Base-by-base conservation (phyloP, 1,140 invertebrate species). In the Apis dorsata region DNA sequence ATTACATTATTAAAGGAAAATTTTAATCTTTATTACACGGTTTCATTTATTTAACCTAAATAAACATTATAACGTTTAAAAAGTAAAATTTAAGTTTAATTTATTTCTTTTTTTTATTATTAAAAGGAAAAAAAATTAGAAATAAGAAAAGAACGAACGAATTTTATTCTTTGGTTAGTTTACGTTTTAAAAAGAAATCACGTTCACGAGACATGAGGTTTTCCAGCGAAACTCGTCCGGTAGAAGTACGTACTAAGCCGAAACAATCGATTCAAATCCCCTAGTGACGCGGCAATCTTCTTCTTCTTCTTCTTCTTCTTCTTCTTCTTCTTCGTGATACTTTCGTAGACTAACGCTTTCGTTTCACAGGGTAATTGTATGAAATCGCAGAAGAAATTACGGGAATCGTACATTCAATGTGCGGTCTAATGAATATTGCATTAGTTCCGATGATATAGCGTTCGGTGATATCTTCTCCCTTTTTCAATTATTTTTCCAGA, bases 241-340 rank as follows among this genome's bases (percentile, higher is more conserved):
- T 17, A 28, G 24, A 65, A 28, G 62, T 65, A 65, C 24, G 24
- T 28, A 28, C 62, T 65, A 28, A 65, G 24, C 24, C 62, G 62
- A 65, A 65, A 65, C 62, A 65, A 65, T 65, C 62, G 62, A 65
- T 65, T 65, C 62, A 28, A 65, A 65, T 65, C 24, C 24, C 15
- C 62, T 9, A 28, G 62, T 28, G 62, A 65, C 62, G 24, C 24
- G 9, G 62, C 62, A 9, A 28, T 65, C 13, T 28, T 65, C 34
- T 44, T 44, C 34, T 7, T 44, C 34, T 7, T 44, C 34, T 7
- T 44, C 34, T 7, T 44, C 34, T 7, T 44, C 62, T 4, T 34
- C 34, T 7, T 44, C 34, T 44, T 44, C 34, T 44, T 44, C 13
- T 28, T 28, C 62, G 62, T 17, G 62, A 65, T 28, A 28, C 62